Evolutionary conservation across 2,888 invertebrate species (phyloP).

Genomic region (Nymphalis polychloros): DNA sequence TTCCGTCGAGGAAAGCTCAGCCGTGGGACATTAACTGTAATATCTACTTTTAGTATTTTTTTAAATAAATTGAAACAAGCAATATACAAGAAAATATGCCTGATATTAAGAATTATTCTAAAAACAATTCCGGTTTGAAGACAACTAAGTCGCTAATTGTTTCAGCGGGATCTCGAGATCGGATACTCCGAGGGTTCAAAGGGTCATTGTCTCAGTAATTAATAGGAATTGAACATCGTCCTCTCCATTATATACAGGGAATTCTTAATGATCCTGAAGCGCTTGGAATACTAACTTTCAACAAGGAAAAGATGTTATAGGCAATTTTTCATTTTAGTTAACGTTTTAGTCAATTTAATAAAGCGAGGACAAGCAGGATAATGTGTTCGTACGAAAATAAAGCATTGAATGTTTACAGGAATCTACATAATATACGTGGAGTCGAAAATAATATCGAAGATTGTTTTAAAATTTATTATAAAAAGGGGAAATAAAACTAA

Average conservation of each 20-base stretch:
- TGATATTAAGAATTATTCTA: background rate
- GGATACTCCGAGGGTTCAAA: slow-evolving; percentile 43
- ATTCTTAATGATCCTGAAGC: slow-evolving; percentile 25
- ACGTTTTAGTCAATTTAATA: too few species aligned
- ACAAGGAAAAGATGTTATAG: background rate
- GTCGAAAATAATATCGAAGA: too few species aligned
- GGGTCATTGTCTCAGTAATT: slow-evolving; percentile 53
- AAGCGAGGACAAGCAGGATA: too few species aligned
- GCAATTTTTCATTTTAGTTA: background rate
- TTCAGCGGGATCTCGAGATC: slow-evolving; percentile 47
- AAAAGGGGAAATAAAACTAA: too few species aligned
- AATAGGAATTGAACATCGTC: slow-evolving; percentile 52
- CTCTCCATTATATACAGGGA: slow-evolving; percentile 36
- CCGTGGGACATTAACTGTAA: too few species aligned
- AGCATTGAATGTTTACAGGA: too few species aligned
- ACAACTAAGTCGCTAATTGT: slow-evolving; percentile 42
- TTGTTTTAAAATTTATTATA: too few species aligned
- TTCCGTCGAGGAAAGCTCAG: too few species aligned
- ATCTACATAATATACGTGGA: too few species aligned
- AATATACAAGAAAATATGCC: background rate
- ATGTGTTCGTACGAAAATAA: too few species aligned
- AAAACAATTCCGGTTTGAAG: slow-evolving; percentile 5
- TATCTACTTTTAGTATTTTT: too few species aligned
- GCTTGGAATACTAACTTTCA: background rate
- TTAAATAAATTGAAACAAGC: too few species aligned